Percentiles rank a stretch among this genome's conserved stretches.
These are phyloP conservation scores for Chymomyza fuscimana DNA, from an alignment of 2,888 invertebrate species.

Conservation along the genomic window DNA sequence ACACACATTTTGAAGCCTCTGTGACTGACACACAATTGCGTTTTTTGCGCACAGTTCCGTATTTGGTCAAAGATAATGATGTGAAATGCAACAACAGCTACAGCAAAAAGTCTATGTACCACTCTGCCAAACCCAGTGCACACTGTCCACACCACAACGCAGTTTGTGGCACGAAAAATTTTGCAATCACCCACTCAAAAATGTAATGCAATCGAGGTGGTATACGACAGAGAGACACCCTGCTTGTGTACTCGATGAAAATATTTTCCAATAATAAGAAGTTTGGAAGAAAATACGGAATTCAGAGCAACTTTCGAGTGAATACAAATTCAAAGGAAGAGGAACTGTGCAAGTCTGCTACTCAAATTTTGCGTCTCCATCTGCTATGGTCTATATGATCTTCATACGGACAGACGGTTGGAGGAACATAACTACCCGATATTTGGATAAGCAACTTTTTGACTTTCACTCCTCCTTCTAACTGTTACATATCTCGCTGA, in stretches of 20 bases:
- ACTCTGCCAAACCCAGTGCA: slow-evolving; percentile 15
- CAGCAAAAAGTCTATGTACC: slow-evolving; percentile 16
- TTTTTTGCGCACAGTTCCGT: slow-evolving; percentile 67
- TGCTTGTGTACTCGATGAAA: no score
- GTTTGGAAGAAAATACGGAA: no score
- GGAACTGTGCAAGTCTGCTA: no score
- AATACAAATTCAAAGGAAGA: no score
- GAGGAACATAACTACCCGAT: no score
- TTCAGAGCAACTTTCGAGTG: no score
- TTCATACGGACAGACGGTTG: no score
- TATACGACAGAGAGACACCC: no score
- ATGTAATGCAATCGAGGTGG: slow-evolving; percentile 18
- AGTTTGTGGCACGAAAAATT: slow-evolving; percentile 27
- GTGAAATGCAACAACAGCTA: slow-evolving; percentile 62
- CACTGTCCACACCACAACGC: slow-evolving; percentile 19
- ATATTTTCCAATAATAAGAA: no score
- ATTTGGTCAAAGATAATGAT: slow-evolving; percentile 73
- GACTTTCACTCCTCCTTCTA: neutral
- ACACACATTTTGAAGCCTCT: slow-evolving; percentile 53
- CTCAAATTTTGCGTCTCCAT: no score
- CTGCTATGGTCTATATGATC: no score
- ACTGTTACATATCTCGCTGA: neutral
- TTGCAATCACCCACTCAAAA: slow-evolving; percentile 73
- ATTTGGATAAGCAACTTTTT: no score
- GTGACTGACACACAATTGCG: slow-evolving; percentile 71